Evolutionary conservation across 2,797 vertebrate genomes (phyloP).

Genomic region (Momotus momota): DNA sequence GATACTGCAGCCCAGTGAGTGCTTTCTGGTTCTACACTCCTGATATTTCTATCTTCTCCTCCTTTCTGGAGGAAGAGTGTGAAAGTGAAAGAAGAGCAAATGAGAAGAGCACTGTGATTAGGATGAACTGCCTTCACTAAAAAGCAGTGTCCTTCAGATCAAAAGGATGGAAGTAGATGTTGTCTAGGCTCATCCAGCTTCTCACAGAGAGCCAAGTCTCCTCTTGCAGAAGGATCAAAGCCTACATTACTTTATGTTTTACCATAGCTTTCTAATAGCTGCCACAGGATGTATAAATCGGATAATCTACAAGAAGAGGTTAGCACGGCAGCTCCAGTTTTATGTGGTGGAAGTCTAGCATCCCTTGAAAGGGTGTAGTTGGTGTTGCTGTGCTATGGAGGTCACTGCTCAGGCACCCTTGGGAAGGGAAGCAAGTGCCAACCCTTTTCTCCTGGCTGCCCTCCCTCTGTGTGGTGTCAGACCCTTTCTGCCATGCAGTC

Average conservation of each 20-base stretch:
- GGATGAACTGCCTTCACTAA: background rate
- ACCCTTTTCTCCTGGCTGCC: background rate
- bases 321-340: background rate
- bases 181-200: background rate
- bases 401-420: background rate
- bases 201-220: background rate
- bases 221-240: background rate
- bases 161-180: background rate
- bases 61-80: background rate
- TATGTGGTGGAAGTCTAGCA: background rate
- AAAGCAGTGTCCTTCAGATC: background rate
- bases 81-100: background rate
- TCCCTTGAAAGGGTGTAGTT: background rate
- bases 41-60: background rate
- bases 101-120: background rate
- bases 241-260: background rate
- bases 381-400: background rate
- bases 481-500: background rate
- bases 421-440: background rate
- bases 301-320: background rate
- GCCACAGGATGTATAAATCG: fast-evolving
- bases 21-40: background rate
- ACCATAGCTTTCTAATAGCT: background rate
- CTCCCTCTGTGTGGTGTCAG: background rate
- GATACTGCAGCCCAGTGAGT: background rate